These are phyloP conservation scores for Tridacna gigas DNA, from an alignment of 2,888 invertebrate genomes.

Conservation along the genomic window DNA sequence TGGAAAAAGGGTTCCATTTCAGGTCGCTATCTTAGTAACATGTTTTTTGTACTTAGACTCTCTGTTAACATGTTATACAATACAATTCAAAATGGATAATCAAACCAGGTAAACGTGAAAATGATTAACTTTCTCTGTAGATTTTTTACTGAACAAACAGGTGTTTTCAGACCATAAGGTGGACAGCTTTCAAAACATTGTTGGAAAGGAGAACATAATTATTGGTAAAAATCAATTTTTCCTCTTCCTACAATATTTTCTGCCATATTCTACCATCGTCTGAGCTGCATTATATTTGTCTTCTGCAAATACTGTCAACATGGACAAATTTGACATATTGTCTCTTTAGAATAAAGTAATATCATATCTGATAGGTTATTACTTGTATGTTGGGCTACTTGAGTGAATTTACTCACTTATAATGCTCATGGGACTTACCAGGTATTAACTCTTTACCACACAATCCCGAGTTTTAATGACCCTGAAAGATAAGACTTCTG, in stretches of 20 bases:
- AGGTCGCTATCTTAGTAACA: neutral
- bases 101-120: neutral
- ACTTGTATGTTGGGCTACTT: too few relatives aligned
- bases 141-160: neutral
- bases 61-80: neutral
- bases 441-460: too few relatives aligned
- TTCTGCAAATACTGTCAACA: neutral
- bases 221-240: neutral
- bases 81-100: slow-evolving; percentile 6
- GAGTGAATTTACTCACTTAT: too few relatives aligned
- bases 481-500: too few relatives aligned
- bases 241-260: neutral
- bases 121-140: neutral
- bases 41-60: neutral
- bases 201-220: neutral
- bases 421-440: too few relatives aligned
- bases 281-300: neutral
- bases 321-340: too few relatives aligned
- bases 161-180: neutral
- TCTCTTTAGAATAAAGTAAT: too few relatives aligned
- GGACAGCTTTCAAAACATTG: neutral
- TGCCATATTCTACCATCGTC: too few relatives aligned
- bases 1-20: neutral
- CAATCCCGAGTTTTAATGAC: too few relatives aligned
- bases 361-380: too few relatives aligned